These are phyloP conservation scores for Pachyrhynchus sulphureomaculatus DNA, from an alignment of 1,140 invertebrate genomes.

Conservation along the genomic window DNA sequence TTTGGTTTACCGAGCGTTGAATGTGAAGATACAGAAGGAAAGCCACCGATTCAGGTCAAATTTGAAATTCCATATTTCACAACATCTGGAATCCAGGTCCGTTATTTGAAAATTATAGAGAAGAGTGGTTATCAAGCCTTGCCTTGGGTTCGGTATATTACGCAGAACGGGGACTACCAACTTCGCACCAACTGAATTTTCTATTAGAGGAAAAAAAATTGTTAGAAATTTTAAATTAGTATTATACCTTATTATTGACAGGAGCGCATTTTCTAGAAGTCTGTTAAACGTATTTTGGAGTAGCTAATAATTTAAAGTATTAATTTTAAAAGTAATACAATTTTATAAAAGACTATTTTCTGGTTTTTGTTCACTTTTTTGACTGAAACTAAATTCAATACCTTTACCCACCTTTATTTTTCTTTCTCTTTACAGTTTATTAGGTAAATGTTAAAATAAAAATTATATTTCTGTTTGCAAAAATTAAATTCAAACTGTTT, in stretches of 20 bases:
- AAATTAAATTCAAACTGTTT: too few species aligned
- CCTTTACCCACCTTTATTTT: too few species aligned
- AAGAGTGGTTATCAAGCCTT: slow-evolving; percentile 99
- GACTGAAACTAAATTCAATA: too few species aligned
- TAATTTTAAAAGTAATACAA: slow-evolving; percentile 1
- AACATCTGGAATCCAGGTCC: slow-evolving; percentile 97
- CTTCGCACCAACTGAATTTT: slow-evolving; percentile 81
- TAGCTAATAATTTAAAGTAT: too few species aligned
- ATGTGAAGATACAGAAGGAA: slow-evolving; percentile 93
- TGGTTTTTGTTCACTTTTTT: background rate
- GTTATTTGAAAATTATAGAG: slow-evolving; percentile 99
- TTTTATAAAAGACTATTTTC: background rate
- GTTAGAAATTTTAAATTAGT: too few species aligned
- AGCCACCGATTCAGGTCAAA: slow-evolving; percentile 97
- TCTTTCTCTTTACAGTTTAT: too few species aligned
- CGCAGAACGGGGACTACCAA: slow-evolving; percentile 99
- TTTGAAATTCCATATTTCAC: slow-evolving; percentile 99
- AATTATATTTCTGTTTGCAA: too few species aligned
- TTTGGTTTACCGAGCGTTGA: slow-evolving; percentile 98
- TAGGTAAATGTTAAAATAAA: too few species aligned
- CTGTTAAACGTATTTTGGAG: too few species aligned
- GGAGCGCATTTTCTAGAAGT: too few species aligned
- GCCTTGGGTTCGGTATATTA: slow-evolving; percentile 99
- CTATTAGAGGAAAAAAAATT: too few species aligned
- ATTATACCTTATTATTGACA: too few species aligned